phyloP scores from a whole-genome alignment of 2,888 invertebrate species.

The Belgica antarctica region DNA sequence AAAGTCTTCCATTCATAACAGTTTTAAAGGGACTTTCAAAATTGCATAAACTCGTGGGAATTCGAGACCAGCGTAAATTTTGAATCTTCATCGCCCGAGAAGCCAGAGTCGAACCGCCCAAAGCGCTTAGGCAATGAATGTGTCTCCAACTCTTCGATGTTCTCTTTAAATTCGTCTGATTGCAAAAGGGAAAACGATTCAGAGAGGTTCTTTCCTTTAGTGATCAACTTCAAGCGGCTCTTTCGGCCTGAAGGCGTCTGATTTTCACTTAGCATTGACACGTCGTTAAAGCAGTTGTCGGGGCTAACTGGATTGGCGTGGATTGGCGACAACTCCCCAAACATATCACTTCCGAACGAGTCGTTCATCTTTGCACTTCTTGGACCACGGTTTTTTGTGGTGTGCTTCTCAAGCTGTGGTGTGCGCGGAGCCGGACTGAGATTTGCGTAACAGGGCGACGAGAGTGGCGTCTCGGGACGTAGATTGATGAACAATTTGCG shows the following conservation, averaged over 20 bases:
- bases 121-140: not conserved
- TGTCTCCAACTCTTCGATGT: not conserved
- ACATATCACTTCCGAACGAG: constrained; percentile 11
- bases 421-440: constrained; percentile 47
- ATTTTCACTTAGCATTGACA: constrained; percentile 14
- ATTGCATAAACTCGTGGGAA: constrained; percentile 7
- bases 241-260: constrained; percentile 15
- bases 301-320: not conserved
- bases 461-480: constrained; percentile 45
- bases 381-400: not conserved
- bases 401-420: constrained; percentile 45
- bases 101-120: constrained; percentile 16
- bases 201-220: constrained; percentile 36
- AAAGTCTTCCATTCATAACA: no score
- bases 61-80: not conserved
- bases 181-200: constrained; percentile 27
- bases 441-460: constrained; percentile 41
- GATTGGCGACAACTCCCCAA: constrained; percentile 33
- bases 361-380: not conserved
- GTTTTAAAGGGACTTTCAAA: not conserved
- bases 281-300: not conserved
- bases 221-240: no score
- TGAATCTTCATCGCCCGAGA: not conserved
- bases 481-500: constrained; percentile 52
- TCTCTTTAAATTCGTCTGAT: constrained; percentile 29